Conservation (phyloP, 2,113 vertebrate species). For the Phalacrocorax pelagicus region DNA sequence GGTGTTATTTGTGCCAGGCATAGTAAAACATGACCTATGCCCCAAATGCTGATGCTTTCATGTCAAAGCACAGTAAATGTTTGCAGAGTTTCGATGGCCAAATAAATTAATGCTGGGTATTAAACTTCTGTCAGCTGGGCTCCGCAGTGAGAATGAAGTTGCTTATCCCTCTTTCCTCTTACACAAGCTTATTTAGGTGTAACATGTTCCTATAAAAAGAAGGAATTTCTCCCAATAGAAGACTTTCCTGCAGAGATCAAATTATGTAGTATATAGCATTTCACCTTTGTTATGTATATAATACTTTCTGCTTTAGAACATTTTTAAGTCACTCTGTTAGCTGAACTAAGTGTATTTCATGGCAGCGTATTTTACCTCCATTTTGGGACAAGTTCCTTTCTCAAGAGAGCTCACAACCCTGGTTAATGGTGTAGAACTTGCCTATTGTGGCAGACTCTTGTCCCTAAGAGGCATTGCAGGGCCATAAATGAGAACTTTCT, state of each 20-base stretch:
- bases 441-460: background rate
- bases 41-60: background rate
- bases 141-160: background rate
- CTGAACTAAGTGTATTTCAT: background rate
- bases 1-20: background rate
- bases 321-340: background rate
- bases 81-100: background rate
- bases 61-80: background rate
- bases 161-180: background rate
- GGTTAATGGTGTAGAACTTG: background rate
- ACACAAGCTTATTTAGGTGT: background rate
- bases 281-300: background rate
- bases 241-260: background rate
- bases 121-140: background rate
- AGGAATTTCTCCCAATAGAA: background rate
- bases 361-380: background rate
- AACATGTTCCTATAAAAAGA: background rate
- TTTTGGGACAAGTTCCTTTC: background rate
- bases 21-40: background rate
- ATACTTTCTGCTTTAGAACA: background rate
- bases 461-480: slow-evolving; percentile 28
- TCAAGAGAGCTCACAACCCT: background rate
- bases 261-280: background rate
- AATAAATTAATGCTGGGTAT: background rate
- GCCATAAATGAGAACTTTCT: background rate